A percentile compares a stretch with the other conserved stretches of the same genome.
Evolutionary conservation across 2,113 vertebrate species (phyloP).

Genomic region (Artemisiospiza belli): DNA sequence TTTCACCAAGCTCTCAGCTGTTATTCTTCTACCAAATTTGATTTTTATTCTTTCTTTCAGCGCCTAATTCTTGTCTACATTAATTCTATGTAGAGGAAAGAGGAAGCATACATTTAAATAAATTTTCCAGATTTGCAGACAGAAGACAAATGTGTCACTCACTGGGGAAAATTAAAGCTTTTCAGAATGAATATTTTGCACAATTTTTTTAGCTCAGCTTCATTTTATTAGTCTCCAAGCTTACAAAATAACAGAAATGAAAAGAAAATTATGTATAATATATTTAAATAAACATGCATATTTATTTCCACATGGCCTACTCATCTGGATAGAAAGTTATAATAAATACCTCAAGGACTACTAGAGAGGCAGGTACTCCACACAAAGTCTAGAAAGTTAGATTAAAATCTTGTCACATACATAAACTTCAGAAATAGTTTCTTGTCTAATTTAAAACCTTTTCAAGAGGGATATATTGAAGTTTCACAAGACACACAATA

Average conservation of each 20-base stretch:
- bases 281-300: conserved; percentile 16
- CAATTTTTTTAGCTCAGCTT: neutral
- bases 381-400: neutral
- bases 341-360: conserved; percentile 21
- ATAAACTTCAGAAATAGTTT: neutral
- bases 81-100: conserved; percentile 36
- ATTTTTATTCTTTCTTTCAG: conserved; percentile 30
- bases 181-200: neutral
- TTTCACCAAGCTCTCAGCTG: neutral
- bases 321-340: neutral
- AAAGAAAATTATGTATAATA: conserved; percentile 13
- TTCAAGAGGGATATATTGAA: neutral
- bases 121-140: conserved; percentile 55
- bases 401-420: neutral
- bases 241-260: neutral
- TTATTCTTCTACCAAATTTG: neutral
- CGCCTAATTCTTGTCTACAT: conserved; percentile 17
- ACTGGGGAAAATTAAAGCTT: conserved; percentile 39
- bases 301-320: conserved; percentile 21
- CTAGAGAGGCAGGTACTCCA: neutral
- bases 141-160: conserved; percentile 54
- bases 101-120: conserved; percentile 61
- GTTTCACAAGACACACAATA: neutral
- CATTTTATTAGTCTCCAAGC: conserved; percentile 27
- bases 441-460: neutral